Conservation (phyloP, 2,888 invertebrate genomes). For the Epiblema foenella region DNA sequence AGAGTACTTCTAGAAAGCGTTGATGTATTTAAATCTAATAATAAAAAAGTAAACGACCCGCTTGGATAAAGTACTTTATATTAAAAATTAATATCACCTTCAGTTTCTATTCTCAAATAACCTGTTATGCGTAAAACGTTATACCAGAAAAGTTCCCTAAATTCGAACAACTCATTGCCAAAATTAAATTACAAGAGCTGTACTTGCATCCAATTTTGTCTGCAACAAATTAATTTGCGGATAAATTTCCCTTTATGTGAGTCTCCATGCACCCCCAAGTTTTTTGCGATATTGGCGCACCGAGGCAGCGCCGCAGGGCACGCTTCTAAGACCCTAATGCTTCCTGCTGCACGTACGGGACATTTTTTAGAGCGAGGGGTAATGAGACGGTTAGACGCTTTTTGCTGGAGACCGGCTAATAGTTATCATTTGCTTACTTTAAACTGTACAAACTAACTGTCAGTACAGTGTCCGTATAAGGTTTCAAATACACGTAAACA, state of each 20-base stretch:
- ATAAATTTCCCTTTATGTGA: conserved; percentile 80
- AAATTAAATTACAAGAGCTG: conserved; percentile 42
- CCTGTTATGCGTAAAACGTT: neutral
- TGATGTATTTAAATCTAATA: neutral
- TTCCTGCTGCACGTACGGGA: conserved; percentile 72
- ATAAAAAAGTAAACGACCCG: neutral
- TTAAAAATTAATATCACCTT: too few relatives aligned
- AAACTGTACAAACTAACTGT: conserved; percentile 4
- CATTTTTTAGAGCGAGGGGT: conserved; percentile 53
- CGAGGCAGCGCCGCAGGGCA: conserved; percentile 77
- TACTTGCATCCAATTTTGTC: conserved; percentile 42
- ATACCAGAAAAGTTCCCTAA: neutral
- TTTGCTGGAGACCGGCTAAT: conserved; percentile 27
- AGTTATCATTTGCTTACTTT: conserved; percentile 28
- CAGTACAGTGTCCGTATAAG: conserved; percentile 2
- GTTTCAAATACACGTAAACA: neutral
- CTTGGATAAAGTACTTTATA: neutral
- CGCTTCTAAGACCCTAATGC: conserved; percentile 79
- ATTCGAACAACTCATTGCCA: conserved; percentile 21
- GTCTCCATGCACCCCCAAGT: conserved; percentile 69
- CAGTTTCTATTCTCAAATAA: too few relatives aligned
- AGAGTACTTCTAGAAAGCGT: neutral
- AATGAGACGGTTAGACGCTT: conserved; percentile 47
- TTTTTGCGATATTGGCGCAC: conserved; percentile 80
- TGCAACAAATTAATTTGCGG: conserved; percentile 82